Evolutionary conservation across 2,888 invertebrate species (phyloP), one percentile per base, ranked within the genome.

Genomic region (Ennomos quercinarius): DNA sequence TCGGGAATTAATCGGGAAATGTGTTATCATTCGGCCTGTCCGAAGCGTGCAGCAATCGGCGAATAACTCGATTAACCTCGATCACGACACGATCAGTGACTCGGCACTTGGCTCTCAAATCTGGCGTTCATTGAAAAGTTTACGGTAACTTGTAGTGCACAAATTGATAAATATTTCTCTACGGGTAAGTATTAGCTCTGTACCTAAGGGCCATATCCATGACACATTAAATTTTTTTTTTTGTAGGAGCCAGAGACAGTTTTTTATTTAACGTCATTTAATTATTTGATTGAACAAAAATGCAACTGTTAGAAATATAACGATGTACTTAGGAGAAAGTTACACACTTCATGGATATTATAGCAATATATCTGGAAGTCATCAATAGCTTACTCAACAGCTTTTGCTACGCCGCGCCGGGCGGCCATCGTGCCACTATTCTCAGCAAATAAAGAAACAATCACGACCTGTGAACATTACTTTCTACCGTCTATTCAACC

Each of bases 11-110:
- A 66, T 67, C 67, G 78, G 80, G 80, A 82, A 84, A 80, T 73
- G 73, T 72, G 54, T 78, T 77, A 81, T 83, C 76, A 77, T 72
- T 77, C 68, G 71, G 66, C 63, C 64, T 68, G 64, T 64, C 70
- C 69, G 65, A 68, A 64, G 69, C 66, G 68, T 68, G 61, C 64
- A 53, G 65, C 72, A 77, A 75, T 80, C 76, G 75, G 70, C 67
- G 74, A 76, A 76, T 81, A 79, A 81, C 78, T 77, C 73, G 76
- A 84, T 84, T 81, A 83, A 77, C 75, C 78, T 76, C 78, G 62
- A 73, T 73, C 70, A 76, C 54, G 41, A 54, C 70, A 76, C 56
- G 41, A 54, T 46, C 54, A 35, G 37, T 50, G 49, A 49, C 49
- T 50, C 43, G 37, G 45, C 47, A 51, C 12, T 43, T 47, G 45